Conservation (phyloP, 2,113 vertebrate species). For the Sorex fumeus region DNA sequence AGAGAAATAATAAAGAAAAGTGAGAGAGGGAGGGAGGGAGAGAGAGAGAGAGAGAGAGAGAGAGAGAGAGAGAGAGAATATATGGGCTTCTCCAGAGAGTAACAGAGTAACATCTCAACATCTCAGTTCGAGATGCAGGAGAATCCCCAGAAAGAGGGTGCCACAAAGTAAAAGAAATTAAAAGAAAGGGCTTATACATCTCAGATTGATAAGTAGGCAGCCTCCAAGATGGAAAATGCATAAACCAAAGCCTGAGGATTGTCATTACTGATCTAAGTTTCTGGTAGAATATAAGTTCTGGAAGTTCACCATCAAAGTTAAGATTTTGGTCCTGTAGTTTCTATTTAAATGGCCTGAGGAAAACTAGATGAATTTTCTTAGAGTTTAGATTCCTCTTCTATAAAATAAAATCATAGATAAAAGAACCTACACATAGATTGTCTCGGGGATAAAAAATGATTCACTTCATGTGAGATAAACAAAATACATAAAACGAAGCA, state of each 20-base stretch:
- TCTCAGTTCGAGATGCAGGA: too few relatives aligned
- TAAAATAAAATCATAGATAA: not conserved
- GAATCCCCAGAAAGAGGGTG: too few relatives aligned
- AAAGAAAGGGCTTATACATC: too few relatives aligned
- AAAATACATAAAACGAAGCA: not conserved
- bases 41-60: too few relatives aligned
- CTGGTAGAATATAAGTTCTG: not conserved
- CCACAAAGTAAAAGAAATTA: too few relatives aligned
- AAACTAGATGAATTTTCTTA: not conserved
- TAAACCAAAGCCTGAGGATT: not conserved
- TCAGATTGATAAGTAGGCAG: too few relatives aligned
- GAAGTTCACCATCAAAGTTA: not conserved
- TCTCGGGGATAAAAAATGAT: not conserved
- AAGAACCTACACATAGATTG: not conserved
- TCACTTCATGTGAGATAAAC: not conserved
- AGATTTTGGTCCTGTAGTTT: not conserved
- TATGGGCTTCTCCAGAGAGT: too few relatives aligned
- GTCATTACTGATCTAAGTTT: not conserved
- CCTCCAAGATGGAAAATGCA: too few relatives aligned
- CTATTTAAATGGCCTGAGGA: not conserved
- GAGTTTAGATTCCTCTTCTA: not conserved
- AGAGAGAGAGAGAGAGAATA: too few relatives aligned
- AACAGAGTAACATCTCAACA: too few relatives aligned
- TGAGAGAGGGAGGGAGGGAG: too few relatives aligned
- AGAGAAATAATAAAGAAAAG: too few relatives aligned